Percentiles rank a stretch among this genome's conserved stretches.
phyloP scores from a whole-genome alignment of 2,113 vertebrate genomes.

The Sander lucioperca region DNA sequence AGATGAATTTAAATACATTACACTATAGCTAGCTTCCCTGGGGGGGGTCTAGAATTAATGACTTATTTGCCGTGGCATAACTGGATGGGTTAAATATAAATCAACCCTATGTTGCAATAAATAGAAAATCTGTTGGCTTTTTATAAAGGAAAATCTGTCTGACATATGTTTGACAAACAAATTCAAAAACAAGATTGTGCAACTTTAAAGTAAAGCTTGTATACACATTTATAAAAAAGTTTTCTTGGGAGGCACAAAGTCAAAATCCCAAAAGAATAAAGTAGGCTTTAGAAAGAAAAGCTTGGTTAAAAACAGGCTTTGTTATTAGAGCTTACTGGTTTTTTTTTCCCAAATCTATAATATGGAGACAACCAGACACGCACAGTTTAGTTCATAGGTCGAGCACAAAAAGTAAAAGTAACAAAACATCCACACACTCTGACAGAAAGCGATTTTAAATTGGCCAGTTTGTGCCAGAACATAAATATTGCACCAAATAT shows the following conservation, averaged over 20 bases:
- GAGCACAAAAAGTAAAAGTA: conserved; percentile 66
- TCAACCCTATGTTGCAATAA: conserved; percentile 72
- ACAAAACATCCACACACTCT: conserved; percentile 49
- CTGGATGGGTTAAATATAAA: conserved; percentile 29
- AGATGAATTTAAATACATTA: conserved; percentile 27
- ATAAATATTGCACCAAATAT: conserved; percentile 85
- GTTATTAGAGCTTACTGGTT: conserved; percentile 29
- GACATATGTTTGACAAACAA: conserved; percentile 62
- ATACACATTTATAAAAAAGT: conserved; percentile 71
- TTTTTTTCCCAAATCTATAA: conserved; percentile 59
- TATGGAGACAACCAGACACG: conserved; percentile 68
- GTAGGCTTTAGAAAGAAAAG: conserved; percentile 49
- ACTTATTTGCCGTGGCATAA: conserved; percentile 28
- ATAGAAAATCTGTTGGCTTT: conserved; percentile 77
- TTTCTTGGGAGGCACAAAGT: conserved; percentile 74
- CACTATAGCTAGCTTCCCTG: conserved; percentile 31
- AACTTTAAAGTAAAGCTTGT: conserved; percentile 80
- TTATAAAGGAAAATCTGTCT: conserved; percentile 66
- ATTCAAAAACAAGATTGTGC: conserved; percentile 69
- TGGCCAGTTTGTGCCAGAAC: conserved; percentile 68
- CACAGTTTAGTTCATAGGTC: conserved; percentile 40
- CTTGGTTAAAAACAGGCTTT: conserved; percentile 62
- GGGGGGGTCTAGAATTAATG: conserved; percentile 29
- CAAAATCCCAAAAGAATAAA: conserved; percentile 50
- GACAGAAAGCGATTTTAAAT: conserved; percentile 69